Evolutionary conservation across 23 tunicate genomes (phyloP).

Genomic region (Trididemnum nubilum): DNA sequence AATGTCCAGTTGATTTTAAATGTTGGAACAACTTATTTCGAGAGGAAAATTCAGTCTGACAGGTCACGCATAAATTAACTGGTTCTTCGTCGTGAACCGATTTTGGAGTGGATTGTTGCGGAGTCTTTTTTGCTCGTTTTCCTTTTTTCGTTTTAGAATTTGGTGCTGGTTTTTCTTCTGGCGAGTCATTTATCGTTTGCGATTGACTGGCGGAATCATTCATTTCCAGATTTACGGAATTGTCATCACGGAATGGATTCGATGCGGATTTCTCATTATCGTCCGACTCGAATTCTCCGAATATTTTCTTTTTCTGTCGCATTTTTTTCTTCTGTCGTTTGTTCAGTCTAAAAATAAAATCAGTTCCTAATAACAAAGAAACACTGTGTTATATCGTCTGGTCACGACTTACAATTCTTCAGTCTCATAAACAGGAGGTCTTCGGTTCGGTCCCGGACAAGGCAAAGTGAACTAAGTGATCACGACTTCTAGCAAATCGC

Average conservation of each 20-base stretch:
- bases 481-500: no score
- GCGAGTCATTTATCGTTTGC: not conserved
- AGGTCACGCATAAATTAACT: constrained; percentile 50
- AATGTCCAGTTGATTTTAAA: constrained; percentile 77
- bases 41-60: constrained; percentile 52
- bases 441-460: no score
- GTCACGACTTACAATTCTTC: no score
- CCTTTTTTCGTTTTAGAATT: constrained; percentile 29
- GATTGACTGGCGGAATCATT: no score
- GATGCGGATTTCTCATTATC: not conserved
- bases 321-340: constrained; percentile 71
- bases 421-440: no score
- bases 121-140: constrained; percentile 24
- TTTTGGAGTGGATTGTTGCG: not conserved
- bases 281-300: constrained; percentile 11
- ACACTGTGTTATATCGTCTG: no score
- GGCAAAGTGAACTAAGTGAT: no score
- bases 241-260: not conserved
- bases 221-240: not conserved
- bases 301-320: constrained; percentile 38
- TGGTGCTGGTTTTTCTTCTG: not conserved
- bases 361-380: no score
- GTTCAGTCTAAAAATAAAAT: constrained; percentile 32
- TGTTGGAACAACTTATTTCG: constrained; percentile 90
- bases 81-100: not conserved